phyloP scores from a whole-genome alignment of 2,888 invertebrate species.

The Hirtodrosophila trivittata region DNA sequence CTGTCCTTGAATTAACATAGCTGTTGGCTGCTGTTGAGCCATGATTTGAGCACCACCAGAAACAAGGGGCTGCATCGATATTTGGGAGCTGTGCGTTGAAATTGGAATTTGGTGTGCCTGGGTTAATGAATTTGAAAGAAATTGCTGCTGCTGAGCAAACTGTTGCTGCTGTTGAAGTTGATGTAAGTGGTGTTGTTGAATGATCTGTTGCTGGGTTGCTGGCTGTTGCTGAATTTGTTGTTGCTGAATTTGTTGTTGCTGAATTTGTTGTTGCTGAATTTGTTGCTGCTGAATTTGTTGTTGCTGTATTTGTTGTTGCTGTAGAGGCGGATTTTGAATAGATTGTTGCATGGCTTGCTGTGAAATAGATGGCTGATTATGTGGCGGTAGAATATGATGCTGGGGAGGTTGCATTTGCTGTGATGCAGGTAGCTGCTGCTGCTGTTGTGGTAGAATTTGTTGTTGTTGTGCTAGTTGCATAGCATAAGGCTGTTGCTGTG shows the following conservation, averaged over 20 bases:
- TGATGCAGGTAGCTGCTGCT: constrained; percentile 17
- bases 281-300: constrained; percentile 7
- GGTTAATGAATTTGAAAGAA: constrained; percentile 80
- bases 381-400: constrained; percentile 67
- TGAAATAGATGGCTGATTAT: constrained; percentile 18
- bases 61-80: constrained; percentile 85
- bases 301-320: no score
- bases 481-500: constrained; percentile 52
- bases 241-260: constrained; percentile 50
- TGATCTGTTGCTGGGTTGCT: constrained; percentile 58
- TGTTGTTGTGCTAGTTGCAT: constrained; percentile 35
- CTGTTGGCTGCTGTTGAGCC: constrained; percentile 77
- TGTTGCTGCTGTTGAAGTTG: constrained; percentile 84
- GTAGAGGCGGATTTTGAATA: no score
- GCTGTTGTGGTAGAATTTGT: constrained; percentile 48
- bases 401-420: constrained; percentile 26
- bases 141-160: constrained; percentile 84
- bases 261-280: constrained; percentile 13
- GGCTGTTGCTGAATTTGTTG: constrained; percentile 25
- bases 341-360: constrained; percentile 21
- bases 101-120: constrained; percentile 53
- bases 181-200: constrained; percentile 70
- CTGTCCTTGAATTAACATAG: constrained; percentile 63
- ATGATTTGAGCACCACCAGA: constrained; percentile 81
- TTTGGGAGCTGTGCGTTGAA: constrained; percentile 81